Base-by-base conservation (phyloP, 2,113 vertebrate genomes). In the Himantopus leucocephalus region DNA sequence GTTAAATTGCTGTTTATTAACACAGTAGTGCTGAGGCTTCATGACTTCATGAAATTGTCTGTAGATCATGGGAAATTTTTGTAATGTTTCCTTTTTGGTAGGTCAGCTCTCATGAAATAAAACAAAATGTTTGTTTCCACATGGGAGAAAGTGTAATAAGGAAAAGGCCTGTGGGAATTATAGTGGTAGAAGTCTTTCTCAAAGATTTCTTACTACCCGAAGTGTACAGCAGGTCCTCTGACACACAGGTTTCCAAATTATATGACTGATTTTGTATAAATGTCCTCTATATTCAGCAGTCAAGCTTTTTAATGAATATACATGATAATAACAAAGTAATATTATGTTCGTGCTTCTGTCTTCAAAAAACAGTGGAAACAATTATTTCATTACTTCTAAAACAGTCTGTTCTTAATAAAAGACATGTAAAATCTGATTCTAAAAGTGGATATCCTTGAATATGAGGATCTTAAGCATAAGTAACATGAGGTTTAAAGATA, bases 91-190 rank as follows among this genome's bases (percentile, higher is more conserved):
- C 18, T 64, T 75, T 71, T 56, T 77, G 11, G 8, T 24, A 41
- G 5, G 9, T 48, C 10, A 48, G 34, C 9, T 88, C 74, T 93
- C 23, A 47, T 55, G 29, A 84, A 87, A 63, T 23, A 64, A 59
- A 58, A 7, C 5, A n/a, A 59, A 39, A 30, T 60, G 24, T 48
- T 62, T 86, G 10, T 73, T 48, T 50, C 15, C 13, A 20, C 35
- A 10, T 30, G 29, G 35, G 22, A 67, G 43, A 30, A 89, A 63
- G 3, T 16, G 8, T 82, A 68, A 35, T 23, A 90, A 35, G 34
- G 45, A 88, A 82, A 62, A 45, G 18, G 96, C 97, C 97, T 97
- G 67, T 56, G n/a, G 53, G 23, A 81, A 52, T 81, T 78, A 60
- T 8, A 26, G 13, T 67, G 23, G 4, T 84, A 55, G 45, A 73